phyloP scores from a whole-genome alignment of 30 jellyfish, hydroid and myxozoan species.

The Pseudorhiza aurosa region DNA sequence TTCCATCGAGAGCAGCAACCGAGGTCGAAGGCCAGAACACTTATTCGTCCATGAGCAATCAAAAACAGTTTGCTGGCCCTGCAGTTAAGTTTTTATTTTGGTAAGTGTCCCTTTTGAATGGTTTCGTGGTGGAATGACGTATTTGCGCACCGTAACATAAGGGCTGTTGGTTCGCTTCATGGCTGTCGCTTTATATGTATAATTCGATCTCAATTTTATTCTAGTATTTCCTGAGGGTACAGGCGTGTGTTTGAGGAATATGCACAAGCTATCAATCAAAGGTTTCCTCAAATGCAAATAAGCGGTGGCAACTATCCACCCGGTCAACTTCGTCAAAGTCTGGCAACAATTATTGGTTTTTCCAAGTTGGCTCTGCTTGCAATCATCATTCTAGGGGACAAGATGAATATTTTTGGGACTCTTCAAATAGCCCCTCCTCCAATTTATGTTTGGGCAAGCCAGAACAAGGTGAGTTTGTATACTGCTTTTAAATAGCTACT shows the following conservation, averaged over 20 bases:
- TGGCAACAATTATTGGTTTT: conserved; percentile 79
- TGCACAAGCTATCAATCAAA: conserved; percentile 88
- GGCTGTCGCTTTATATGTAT: too few species aligned
- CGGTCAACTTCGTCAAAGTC: conserved; percentile 66
- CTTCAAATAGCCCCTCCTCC: conserved; percentile 87
- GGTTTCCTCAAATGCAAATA: conserved; percentile 98
- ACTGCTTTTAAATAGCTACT: too few species aligned
- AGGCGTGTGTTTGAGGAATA: conserved; percentile 98
- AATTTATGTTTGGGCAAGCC: conserved; percentile 91
- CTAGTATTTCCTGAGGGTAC: conserved; percentile 99
- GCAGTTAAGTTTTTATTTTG: conserved; percentile 64
- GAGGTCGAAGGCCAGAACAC: conserved; percentile 61
- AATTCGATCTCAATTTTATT: too few species aligned
- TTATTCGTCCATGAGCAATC: conserved; percentile 27
- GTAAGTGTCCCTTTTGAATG: conserved; percentile 24
- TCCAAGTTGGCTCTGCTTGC: conserved; percentile 78
- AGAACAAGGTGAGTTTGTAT: conserved; percentile 91
- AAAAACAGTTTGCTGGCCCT: conserved; percentile 70
- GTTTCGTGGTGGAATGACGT: too few species aligned
- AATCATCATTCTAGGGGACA: conserved; percentile 68
- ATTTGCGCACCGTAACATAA: too few species aligned
- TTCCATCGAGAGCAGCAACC: conserved; percentile 34
- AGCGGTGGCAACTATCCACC: conserved; percentile 97
- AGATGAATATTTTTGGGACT: conserved; percentile 64
- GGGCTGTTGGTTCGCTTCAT: too few species aligned